Base-by-base conservation (phyloP, 2,113 vertebrate species). In the Oncorhynchus clarkii region DNA sequence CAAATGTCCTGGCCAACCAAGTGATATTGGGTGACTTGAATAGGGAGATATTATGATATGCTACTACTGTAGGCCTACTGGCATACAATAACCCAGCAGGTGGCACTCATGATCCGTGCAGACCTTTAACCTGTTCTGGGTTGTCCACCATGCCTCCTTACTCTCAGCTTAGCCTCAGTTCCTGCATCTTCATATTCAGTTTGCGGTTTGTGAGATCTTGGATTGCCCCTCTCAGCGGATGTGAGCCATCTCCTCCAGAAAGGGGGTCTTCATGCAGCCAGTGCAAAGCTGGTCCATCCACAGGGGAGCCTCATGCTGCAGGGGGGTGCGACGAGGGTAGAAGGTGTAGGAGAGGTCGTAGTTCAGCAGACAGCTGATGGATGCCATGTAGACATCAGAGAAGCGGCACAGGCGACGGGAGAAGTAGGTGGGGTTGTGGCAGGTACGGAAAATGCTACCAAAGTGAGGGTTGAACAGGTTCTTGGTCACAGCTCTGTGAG, bases 281-380 rank as follows among this genome's bases (percentile, higher is more conserved):
- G 94, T 95, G 89, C 94, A 95, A 0, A 95, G 94, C 82, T 95
- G 94, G 80, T 95, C 94, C 94, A 95, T 94, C 94, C 94, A 95
- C 71, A 95, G 91, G 0, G 94, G 94, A 0, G 94, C 93, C 82
- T 95, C 95, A 5, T 95, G 95, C 84, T 95, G 95, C 80, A 95
- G 88, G 3, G 94, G 95, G 0, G 94, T 94, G 64, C 95, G 93
- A 1, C 95, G 93, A 0, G 94, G 95, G 88, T 94, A 95, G 84
- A 95, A 95, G 0, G 91, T 95, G 86, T 94, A 94, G 0, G 83
- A 83, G 0, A 82, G 84, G 86, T 95, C 94, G 3, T 95, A 95
- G 79, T 95, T 95, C 73, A 95, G 82, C 12, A 95, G 89, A 27
- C 94, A 94, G 91, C 95, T 94, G 72, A 95, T 70, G 9, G 94